Percentiles rank a stretch among this genome's conserved stretches.
phyloP scores from a whole-genome alignment of 2,797 vertebrate species.

The Eutrigla gurnardus region DNA sequence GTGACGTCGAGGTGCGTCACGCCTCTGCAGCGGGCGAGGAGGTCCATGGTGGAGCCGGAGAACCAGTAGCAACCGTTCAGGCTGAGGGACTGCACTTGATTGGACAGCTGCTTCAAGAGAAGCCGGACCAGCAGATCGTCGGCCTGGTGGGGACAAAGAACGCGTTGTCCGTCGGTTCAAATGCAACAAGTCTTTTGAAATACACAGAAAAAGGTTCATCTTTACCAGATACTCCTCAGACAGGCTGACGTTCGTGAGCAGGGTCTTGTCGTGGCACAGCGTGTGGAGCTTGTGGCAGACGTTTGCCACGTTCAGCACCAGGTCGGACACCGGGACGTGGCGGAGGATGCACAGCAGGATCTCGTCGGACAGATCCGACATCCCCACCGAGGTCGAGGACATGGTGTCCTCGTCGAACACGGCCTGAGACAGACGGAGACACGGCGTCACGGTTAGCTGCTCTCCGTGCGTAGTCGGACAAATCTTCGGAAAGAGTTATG shows the following conservation, averaged over 20 bases:
- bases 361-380: slow-evolving; percentile 95
- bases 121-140: slow-evolving; percentile 86
- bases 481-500: neutral
- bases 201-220: neutral
- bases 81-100: slow-evolving; percentile 90
- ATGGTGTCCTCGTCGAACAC: slow-evolving; percentile 66
- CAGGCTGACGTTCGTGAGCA: slow-evolving; percentile 88
- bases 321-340: slow-evolving; percentile 90
- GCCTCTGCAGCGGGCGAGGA: slow-evolving; percentile 86
- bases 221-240: slow-evolving; percentile 92
- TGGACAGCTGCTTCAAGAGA: slow-evolving; percentile 85
- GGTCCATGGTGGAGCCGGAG: slow-evolving; percentile 86
- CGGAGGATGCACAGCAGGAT: slow-evolving; percentile 94
- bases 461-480: neutral
- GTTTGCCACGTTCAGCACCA: slow-evolving; percentile 88
- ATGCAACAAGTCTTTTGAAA: neutral
- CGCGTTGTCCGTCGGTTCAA: slow-evolving; percentile 3
- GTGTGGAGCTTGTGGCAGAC: slow-evolving; percentile 89
- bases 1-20: slow-evolving; percentile 92
- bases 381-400: slow-evolving; percentile 79
- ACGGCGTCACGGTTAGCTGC: neutral
- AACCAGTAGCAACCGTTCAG: slow-evolving; percentile 97
- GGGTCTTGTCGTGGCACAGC: slow-evolving; percentile 93
- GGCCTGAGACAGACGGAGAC: slow-evolving; percentile 68
- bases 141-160: slow-evolving; percentile 78